phyloP scores from a whole-genome alignment of 2,797 vertebrate genomes.

The Distichodus sexfasciatus region DNA sequence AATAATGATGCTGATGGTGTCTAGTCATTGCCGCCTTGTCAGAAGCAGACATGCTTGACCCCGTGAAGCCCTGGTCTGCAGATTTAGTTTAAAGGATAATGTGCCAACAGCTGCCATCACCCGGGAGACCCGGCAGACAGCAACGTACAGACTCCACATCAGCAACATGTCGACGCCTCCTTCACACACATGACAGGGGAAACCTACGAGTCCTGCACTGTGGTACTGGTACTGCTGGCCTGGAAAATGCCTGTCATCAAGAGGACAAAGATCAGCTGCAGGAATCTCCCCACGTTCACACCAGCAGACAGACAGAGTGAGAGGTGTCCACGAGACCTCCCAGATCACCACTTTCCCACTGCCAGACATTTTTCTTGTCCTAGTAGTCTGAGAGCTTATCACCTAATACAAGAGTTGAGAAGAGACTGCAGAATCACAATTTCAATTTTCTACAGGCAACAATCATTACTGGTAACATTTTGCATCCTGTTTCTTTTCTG shows the following conservation, averaged over 20 bases:
- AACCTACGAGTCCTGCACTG: conserved; percentile 6
- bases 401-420: neutral
- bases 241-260: conserved; percentile 81
- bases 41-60: conserved; percentile 63
- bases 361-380: neutral
- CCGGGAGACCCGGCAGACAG: conserved; percentile 55
- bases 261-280: conserved; percentile 58
- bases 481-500: no score
- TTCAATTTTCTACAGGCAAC: no score
- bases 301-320: conserved; percentile 18
- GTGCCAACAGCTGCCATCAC: conserved; percentile 73
- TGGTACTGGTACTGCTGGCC: conserved; percentile 62
- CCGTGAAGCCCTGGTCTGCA: conserved; percentile 44
- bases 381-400: neutral
- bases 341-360: conserved; percentile 38
- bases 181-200: conserved; percentile 31
- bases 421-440: neutral
- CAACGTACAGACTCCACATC: conserved; percentile 56
- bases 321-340: conserved; percentile 47
- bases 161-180: conserved; percentile 51
- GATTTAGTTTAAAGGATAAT: conserved; percentile 65
- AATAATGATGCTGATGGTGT: no score
- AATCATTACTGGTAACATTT: no score
- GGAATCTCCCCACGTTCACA: conserved; percentile 65
- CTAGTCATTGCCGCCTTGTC: no score